A percentile compares a stretch with the other conserved stretches of the same genome.
phyloP scores from a whole-genome alignment of 35 echinoderm and acorn worm species.

The Ophiothrix spiculata region DNA sequence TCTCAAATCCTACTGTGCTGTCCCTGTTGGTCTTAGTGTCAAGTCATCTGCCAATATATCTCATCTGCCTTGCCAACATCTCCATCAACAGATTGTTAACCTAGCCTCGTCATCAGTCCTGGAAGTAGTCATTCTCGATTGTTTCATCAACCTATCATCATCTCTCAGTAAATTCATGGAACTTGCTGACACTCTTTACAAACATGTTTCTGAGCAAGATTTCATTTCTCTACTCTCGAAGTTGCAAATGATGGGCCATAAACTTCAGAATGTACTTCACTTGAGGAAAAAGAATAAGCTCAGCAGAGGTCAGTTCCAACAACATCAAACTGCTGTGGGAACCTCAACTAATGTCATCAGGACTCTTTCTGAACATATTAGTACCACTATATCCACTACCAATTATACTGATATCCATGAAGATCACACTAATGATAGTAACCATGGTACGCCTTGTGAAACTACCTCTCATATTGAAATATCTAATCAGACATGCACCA shows the following conservation, averaged over 20 bases:
- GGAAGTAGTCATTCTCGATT: background rate
- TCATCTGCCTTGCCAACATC: background rate
- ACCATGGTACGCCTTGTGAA: no score
- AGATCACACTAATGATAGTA: no score
- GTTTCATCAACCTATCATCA: background rate
- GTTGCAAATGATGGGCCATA: background rate
- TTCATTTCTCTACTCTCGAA: background rate
- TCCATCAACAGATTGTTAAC: background rate
- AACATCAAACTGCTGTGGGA: no score
- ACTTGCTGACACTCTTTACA: background rate
- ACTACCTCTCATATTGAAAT: no score
- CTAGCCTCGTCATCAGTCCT: background rate
- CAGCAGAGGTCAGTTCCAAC: background rate
- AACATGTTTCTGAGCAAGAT: background rate
- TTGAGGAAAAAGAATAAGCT: background rate
- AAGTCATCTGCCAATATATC: background rate
- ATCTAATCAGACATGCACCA: no score
- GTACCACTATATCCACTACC: no score
- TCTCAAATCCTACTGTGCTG: background rate
- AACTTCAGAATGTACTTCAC: background rate
- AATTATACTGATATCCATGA: no score
- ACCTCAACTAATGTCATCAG: no score
- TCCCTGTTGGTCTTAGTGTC: background rate
- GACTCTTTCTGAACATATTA: no score
- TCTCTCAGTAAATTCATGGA: background rate